Evolutionary conservation across 2,113 vertebrate genomes (phyloP), one percentile per base, ranked within the genome.

Genomic region (Castor canadensis): DNA sequence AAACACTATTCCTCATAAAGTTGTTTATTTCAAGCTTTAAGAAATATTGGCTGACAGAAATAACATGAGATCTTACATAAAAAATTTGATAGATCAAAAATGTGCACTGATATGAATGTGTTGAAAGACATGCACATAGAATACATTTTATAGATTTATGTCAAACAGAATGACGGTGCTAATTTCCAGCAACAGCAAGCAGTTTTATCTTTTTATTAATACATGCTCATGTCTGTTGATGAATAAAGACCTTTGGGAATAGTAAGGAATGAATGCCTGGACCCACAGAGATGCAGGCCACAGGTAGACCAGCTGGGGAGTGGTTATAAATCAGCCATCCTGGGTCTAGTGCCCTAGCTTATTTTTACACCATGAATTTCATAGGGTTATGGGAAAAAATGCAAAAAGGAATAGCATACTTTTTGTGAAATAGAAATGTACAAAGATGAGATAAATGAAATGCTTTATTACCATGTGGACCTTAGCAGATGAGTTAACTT

Each of bases 301-400:
- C 11, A 60, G 13, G 22, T 17, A 24, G 1, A 15, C 0, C 26
- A 49, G 12, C 13, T 28, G 6, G 17, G 3, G 3, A 26, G 54
- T 17, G 40, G 24, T 7, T 60, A 1, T 45, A 28, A 43, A 24
- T 67, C 7, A 79, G 32, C 20, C 13, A 19, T 80, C 35, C n/a
- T 67, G 20, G 24, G 12, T 19, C 24, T 4, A 69, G 38, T 58
- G 32, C 8, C 3, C 13, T 28, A 47, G 3, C 4, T 80, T 20
- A 40, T 35, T 40, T 87, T 80, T 43, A 62, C 16, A 67, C 7
- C 13, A 40, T 49, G 24, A 12, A 47, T 43, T 49, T 62, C 45
- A 49, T 3, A 64, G 22, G 1, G 38, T 15, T 60, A 62, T 82
- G 15, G 47, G 32, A 83, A 35, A 62, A 82, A 32, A 2, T 64